Base-by-base conservation (phyloP, 1,140 invertebrate species). In the Drosophila ananassae region DNA sequence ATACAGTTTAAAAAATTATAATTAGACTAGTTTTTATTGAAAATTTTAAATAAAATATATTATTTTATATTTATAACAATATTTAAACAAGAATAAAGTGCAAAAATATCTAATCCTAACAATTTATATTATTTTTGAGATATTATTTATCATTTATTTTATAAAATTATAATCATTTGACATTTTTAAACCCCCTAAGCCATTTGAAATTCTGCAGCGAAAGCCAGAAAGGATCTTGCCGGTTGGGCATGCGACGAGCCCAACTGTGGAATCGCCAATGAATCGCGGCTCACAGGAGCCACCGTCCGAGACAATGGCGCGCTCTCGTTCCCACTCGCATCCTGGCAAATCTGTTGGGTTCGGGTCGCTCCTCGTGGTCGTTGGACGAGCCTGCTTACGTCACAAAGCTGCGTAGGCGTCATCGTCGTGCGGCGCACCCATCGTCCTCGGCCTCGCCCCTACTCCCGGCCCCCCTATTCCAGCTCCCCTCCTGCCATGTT, bases 371-470 rank as follows among this genome's bases (percentile, higher is more conserved):
- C 24, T 21, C 55, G 63, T 47, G 37, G 41, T 81, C 63, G 76
- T 58, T 21, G 17, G 44, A 22, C 44, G 44, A 25, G 54, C 44
- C 53, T 79, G 85, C 75, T 91, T 91, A 91, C 90, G 90, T 91
- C 90, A 91, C 90, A 91, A 83, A 81, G 66, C 59, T 84, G 85
- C 90, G 90, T 91, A 91, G 90, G 90, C 90, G 90, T 91, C 90
- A 91, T 91, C 87, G 67, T 81, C 74, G 60, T 87, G 82, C 75
- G 90, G 82, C 90, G 80, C 85, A 91, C 85, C 90, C 82, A 84
- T 83, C 73, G 78, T 67, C 74, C 41, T 58, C 74, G 41, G 71
- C 59, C 74, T 54, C 34, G 34, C 25, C 12, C 10, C 48, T 21
- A 21, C 3, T 2, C 37, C 48, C 57, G 2, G 47, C 46, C 10